Base-by-base conservation (phyloP, 2,113 vertebrate species). In the Lipophrys pholis region DNA sequence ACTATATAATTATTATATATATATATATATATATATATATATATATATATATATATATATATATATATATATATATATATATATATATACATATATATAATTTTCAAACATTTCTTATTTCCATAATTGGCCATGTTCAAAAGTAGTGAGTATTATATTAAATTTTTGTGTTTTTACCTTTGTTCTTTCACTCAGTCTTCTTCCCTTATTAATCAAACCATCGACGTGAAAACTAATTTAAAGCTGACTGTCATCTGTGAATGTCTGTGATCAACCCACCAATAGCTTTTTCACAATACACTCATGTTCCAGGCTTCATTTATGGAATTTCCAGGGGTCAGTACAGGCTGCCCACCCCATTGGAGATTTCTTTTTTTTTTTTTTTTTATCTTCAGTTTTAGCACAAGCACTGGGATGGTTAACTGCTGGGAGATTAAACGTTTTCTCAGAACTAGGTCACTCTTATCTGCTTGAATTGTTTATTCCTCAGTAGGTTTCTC, bases 401-500 rank as follows among this genome's bases (percentile, higher is more conserved):
- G 21, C 21, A 5, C 57, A 58, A 52, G 10, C 5, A 6, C 35
- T 61, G 11, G 35, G 85, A 73, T 42, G 56, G 74, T 68, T 66
- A 76, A 81, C 68, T 72, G 41, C 11, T 6, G 61, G 49, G 58
- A 56, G 69, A 76, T 76, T 81, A 15, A 21, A 16, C 76, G 57
- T 84, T 82, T 63, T 67, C 14, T 10, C 38, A 42, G 30, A 89
- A 83, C 45, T 86, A 50, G 81, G 81, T 78, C 83, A 81, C 36
- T 58, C 30, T 68, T 74, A 71, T 78, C 65, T 73, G 35, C 58
- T 63, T 45, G 15, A 79, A 73, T 65, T 54, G 75, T 73, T 71
- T 76, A 59, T 64, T 76, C 76, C 17, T 73, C 49, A 39, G 15
- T 77, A 11, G 52, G 70, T 65, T 14, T 75, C 40, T 62, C 41